phyloP scores from a whole-genome alignment of 2,888 invertebrate genomes.

The Allacma fusca region DNA sequence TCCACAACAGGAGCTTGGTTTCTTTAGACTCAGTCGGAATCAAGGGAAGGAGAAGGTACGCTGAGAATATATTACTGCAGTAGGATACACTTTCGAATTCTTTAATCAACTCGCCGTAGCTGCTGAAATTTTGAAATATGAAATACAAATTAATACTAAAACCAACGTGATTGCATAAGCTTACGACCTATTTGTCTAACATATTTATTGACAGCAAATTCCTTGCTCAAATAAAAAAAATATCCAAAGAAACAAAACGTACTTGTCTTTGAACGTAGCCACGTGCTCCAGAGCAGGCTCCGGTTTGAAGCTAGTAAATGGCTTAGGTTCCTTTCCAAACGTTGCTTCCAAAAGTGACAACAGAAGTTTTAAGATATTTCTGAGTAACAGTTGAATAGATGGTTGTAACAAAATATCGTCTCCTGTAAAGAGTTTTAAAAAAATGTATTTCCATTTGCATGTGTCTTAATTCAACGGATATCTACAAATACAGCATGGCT shows the following conservation, averaged over 20 bases:
- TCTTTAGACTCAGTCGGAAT: slow-evolving; percentile 62
- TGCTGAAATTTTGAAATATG: no score
- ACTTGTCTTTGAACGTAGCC: slow-evolving; percentile 34
- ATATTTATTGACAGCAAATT: no score
- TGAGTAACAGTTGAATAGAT: neutral
- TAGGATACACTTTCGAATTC: slow-evolving; percentile 91
- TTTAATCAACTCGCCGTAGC: slow-evolving; percentile 76
- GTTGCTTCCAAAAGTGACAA: neutral
- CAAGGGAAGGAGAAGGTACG: slow-evolving; percentile 82
- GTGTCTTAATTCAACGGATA: no score
- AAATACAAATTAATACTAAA: no score
- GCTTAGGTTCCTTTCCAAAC: slow-evolving; percentile 18
- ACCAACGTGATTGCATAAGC: no score
- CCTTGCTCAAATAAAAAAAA: neutral
- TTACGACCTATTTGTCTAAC: no score
- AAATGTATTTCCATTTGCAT: neutral
- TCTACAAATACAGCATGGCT: no score
- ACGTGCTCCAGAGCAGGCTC: slow-evolving; percentile 16
- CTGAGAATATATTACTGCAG: slow-evolving; percentile 82
- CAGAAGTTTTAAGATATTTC: slow-evolving; percentile 7
- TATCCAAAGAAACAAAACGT: slow-evolving; percentile 3
- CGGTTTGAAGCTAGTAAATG: slow-evolving; percentile 37
- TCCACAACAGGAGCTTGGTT: slow-evolving; percentile 54
- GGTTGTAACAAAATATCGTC: slow-evolving; percentile 31
- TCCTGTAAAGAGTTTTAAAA: slow-evolving; percentile 5